Conservation (phyloP, 2,888 invertebrate genomes). For the Abscondita cerata region DNA sequence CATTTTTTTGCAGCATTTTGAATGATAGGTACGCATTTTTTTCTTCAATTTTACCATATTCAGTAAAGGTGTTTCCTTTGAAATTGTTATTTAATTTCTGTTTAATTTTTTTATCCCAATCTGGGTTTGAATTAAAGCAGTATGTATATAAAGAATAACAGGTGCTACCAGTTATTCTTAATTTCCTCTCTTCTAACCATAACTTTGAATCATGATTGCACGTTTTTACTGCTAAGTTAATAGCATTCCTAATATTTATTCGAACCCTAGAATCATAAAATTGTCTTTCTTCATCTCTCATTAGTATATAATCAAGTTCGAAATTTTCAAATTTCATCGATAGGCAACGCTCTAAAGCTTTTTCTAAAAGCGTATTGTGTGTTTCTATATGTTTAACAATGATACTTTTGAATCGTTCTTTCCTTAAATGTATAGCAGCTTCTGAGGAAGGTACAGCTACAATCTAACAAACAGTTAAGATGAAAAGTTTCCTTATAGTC, state of each 20-base stretch:
- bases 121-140: neutral
- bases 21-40: neutral
- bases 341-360: constrained; percentile 3
- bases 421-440: constrained; percentile 6
- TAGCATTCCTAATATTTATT: neutral
- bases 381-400: neutral
- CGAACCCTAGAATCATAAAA: neutral
- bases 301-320: neutral
- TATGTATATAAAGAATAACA: constrained; percentile 3
- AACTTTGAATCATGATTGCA: constrained; percentile 2
- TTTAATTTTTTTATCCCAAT: constrained; percentile 7
- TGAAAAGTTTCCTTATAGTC: too few species aligned
- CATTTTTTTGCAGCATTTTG: neutral
- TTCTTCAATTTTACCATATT: constrained; percentile 6
- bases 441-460: constrained; percentile 3
- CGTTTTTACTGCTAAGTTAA: neutral
- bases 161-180: constrained; percentile 9
- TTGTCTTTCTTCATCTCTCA: constrained; percentile 1
- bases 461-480: neutral
- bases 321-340: constrained; percentile 1
- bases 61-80: neutral
- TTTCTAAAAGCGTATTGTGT: neutral
- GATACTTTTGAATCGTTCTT: neutral
- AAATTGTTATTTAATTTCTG: too few species aligned
- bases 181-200: constrained; percentile 3